Conservation (phyloP, 92 coral and sea anemone species). For the Hydrozoanthus gracilis region DNA sequence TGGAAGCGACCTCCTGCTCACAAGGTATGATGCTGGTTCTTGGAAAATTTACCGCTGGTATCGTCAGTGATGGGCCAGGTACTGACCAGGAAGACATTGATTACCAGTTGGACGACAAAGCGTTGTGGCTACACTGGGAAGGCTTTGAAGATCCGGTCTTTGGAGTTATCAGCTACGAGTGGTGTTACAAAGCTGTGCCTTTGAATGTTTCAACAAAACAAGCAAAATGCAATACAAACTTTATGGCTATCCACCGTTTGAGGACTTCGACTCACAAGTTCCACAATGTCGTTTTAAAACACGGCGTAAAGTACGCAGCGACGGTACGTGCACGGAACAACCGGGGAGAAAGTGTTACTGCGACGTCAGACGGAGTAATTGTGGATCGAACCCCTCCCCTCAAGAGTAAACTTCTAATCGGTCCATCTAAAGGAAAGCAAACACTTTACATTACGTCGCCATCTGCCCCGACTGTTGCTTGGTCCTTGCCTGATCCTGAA, state of each 20-base stretch:
- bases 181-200: constrained; percentile 84
- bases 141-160: constrained; percentile 94
- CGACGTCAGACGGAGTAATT: constrained; percentile 88
- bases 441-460: constrained; percentile 70
- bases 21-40: constrained; percentile 68
- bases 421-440: constrained; percentile 73
- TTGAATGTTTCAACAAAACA: constrained; percentile 44
- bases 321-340: constrained; percentile 76
- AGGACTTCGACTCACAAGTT: constrained; percentile 77
- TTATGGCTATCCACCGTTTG: constrained; percentile 57
- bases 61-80: constrained; percentile 84
- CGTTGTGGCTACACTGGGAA: constrained; percentile 95
- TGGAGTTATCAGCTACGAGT: constrained; percentile 78
- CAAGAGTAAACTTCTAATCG: constrained; percentile 61
- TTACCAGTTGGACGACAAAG: constrained; percentile 91
- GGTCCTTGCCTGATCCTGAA: constrained; percentile 79
- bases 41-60: constrained; percentile 89
- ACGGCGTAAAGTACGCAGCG: constrained; percentile 78
- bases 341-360: constrained; percentile 70
- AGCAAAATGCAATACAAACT: constrained; percentile 69
- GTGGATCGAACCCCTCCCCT: constrained; percentile 86
- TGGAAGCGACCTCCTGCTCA: constrained; percentile 84
- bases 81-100: constrained; percentile 71
- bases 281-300: constrained; percentile 74
- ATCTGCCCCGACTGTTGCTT: constrained; percentile 78